phyloP scores from a whole-genome alignment of 2,113 vertebrate genomes.

The Forbesichthys papilliferus region DNA sequence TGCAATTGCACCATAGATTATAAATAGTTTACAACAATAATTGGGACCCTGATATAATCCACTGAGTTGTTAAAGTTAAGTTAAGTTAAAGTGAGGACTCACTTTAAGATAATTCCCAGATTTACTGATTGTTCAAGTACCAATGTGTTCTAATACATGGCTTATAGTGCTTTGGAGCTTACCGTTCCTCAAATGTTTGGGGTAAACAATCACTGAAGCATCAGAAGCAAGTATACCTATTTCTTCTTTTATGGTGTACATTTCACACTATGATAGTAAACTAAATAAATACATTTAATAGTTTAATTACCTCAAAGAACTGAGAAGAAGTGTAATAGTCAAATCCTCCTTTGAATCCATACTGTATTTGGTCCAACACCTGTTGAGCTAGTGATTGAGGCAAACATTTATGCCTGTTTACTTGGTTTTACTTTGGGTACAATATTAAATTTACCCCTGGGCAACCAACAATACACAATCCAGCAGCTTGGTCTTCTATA shows the following conservation, averaged over 20 bases:
- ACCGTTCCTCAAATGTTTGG: too few species aligned
- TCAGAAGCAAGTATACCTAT: too few species aligned
- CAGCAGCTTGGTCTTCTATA: too few species aligned
- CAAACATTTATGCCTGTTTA: background rate
- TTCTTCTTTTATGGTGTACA: too few species aligned
- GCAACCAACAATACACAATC: too few species aligned
- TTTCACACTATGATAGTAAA: too few species aligned
- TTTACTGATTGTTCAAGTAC: background rate
- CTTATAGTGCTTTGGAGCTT: too few species aligned
- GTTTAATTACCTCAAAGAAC: too few species aligned
- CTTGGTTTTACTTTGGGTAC: background rate
- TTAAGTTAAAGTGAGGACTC: background rate
- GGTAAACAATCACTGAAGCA: too few species aligned
- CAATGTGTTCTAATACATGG: too few species aligned
- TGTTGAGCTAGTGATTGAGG: background rate
- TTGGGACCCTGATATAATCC: background rate
- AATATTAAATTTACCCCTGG: too few species aligned
- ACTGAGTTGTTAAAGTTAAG: background rate
- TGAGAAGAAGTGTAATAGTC: background rate
- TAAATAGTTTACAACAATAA: slow-evolving; percentile 24
- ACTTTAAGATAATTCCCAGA: background rate
- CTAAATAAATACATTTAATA: too few species aligned
- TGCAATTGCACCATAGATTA: background rate
- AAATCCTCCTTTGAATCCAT: background rate
- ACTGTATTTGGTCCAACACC: background rate